These are phyloP conservation scores for Neosilurus hyrtlii DNA, from an alignment of 2,797 vertebrate genomes.

Conservation along the genomic window DNA sequence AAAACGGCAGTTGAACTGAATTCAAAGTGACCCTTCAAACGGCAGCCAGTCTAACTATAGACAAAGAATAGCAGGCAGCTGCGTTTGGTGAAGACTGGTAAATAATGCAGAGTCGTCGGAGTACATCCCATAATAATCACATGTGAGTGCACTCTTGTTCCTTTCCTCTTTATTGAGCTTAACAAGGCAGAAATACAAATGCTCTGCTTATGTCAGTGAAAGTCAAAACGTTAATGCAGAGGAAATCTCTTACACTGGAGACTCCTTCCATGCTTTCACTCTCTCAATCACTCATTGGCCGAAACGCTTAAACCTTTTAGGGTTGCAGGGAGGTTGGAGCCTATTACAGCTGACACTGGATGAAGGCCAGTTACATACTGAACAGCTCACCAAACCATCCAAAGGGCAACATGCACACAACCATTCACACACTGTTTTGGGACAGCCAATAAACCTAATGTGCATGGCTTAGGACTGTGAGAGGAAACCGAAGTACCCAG, in stretches of 20 bases:
- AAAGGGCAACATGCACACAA: neutral
- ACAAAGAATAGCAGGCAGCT: constrained; percentile 11
- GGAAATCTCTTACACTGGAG: neutral
- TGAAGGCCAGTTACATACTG: too few relatives aligned
- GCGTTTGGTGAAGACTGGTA: constrained; percentile 10
- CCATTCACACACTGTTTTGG: too few relatives aligned
- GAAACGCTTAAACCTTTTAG: too few relatives aligned
- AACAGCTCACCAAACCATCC: neutral
- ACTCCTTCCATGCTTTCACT: neutral
- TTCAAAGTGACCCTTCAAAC: constrained; percentile 20
- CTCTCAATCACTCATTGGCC: too few relatives aligned
- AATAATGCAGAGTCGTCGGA: constrained; percentile 45
- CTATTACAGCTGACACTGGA: too few relatives aligned
- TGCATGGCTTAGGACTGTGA: too few relatives aligned
- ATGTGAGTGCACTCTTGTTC: neutral
- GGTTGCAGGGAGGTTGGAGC: too few relatives aligned
- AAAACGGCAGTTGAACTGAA: constrained; percentile 2
- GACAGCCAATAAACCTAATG: too few relatives aligned
- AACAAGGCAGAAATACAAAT: neutral
- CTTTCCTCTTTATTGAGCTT: neutral
- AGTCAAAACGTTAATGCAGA: neutral
- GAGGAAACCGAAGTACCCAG: too few relatives aligned
- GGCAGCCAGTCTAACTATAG: neutral
- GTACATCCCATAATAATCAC: constrained; percentile 11
- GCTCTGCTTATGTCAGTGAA: neutral